Base-by-base conservation (phyloP, 1,140 invertebrate species). In the Eumaeus atala region DNA sequence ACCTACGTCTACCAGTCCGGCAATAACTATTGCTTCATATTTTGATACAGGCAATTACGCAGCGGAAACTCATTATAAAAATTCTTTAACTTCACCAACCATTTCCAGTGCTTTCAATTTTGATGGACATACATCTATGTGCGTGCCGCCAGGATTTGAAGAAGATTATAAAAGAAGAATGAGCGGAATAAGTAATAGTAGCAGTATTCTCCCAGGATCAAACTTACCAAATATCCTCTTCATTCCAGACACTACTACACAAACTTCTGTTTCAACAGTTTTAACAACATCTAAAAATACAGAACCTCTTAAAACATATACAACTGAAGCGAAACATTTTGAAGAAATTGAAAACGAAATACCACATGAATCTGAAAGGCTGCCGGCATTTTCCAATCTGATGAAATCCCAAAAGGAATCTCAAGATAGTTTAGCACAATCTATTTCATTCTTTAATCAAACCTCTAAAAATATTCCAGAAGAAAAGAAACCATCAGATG, bases 11-110 rank as follows among this genome's bases (percentile, higher is more conserved):
- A 58, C 57, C 0, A 72, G 61, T 54, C 70, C 77, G 21, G 61
- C 67, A 5, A 67, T 75, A 21, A 64, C 67, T 11, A 78, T 85
- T 35, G 72, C 78, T 1, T 87, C 84, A 0, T 87, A 87, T 62
- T 87, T 87, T 49, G 84, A 87, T 48, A 87, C 84, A 0, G 84
- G 84, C 21, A 84, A 87, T 55, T 87, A 78, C 55, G 84, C 84
- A 1, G 84, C 66, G 21, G 84, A 87, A 48, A 74, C 73, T 35
- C 77, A 84, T 54, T 84, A 77, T 33, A 74, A 59, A 51, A 84
- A 84, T 37, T 74, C 67, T 1, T 42, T 72, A 11, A 59, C 61
- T 28, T 68, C 72, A 48, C 62, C 68, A 6, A 51, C 65, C n/a
- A 54, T 51, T 18, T 18, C 61, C 37, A 58, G 21, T 10, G 57